Evolutionary conservation across 2,888 invertebrate species (phyloP).

Genomic region (Cynaeus angustus): DNA sequence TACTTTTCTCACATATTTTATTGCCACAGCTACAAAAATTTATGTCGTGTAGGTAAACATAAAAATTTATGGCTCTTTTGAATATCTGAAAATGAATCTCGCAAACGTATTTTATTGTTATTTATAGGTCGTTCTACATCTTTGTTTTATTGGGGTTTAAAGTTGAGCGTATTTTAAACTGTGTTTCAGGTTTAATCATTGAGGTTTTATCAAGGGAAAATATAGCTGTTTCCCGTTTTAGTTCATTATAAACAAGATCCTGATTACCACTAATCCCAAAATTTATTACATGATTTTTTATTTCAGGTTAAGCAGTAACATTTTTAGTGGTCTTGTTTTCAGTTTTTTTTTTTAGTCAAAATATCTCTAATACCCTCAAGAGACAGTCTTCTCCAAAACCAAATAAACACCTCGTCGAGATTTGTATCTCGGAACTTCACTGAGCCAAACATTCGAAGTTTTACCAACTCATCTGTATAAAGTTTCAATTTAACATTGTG

Average conservation of each 20-base stretch:
- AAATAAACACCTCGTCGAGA: not conserved
- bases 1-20: conserved; percentile 38
- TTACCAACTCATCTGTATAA: conserved; percentile 10
- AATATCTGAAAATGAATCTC: conserved; percentile 22
- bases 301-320: too few species aligned
- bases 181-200: not conserved
- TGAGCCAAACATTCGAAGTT: not conserved
- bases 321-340: too few species aligned
- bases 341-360: too few species aligned
- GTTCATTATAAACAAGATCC: too few species aligned
- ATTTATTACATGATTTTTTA: too few species aligned
- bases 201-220: too few species aligned
- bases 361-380: not conserved
- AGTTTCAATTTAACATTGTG: conserved; percentile 17
- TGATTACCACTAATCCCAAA: too few species aligned
- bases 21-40: conserved; percentile 26
- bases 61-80: conserved; percentile 34
- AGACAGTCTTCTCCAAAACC: too few species aligned
- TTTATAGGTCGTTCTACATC: conserved; percentile 15
- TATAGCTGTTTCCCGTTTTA: too few species aligned
- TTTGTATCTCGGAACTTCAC: conserved; percentile 6
- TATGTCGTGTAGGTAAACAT: conserved; percentile 33
- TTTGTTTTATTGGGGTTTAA: conserved; percentile 1
- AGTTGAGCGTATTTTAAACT: not conserved
- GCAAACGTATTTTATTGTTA: conserved; percentile 24